Evolutionary conservation across 2,113 vertebrate species (phyloP).

Genomic region (Crotalus helleri): DNA sequence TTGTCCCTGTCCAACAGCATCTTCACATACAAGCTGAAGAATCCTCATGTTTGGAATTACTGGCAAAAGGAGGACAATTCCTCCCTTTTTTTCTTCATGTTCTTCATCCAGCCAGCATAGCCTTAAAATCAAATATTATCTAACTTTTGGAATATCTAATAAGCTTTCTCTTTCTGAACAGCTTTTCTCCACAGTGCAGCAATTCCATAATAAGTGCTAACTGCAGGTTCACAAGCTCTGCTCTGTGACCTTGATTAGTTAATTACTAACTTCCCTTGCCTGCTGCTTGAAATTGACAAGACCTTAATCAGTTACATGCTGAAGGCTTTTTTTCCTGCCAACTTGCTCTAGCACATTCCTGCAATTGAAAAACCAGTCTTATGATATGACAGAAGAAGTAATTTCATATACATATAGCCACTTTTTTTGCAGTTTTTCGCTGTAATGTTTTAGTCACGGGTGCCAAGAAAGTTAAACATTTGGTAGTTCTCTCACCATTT

Average conservation of each 20-base stretch:
- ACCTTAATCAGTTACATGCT: background rate
- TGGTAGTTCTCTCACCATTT: background rate
- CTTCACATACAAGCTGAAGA: background rate
- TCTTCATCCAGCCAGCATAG: background rate
- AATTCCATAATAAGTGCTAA: background rate
- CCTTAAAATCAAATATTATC: background rate
- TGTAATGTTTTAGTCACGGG: background rate
- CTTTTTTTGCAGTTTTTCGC: background rate
- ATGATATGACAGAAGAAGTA: background rate
- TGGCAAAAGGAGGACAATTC: background rate
- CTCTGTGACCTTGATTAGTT: background rate
- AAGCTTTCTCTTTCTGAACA: background rate
- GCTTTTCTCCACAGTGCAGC: background rate
- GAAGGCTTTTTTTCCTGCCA: background rate
- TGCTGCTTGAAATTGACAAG: background rate
- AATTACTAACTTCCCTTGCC: background rate
- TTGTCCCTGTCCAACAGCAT: background rate
- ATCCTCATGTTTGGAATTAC: background rate
- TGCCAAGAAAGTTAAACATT: background rate
- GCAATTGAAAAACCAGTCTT: background rate
- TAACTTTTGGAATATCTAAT: background rate
- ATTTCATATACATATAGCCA: background rate
- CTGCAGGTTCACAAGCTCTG: background rate
- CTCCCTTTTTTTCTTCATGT: background rate
- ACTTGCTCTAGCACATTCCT: background rate